Evolutionary conservation across 35 echinoderm and acorn worm species (phyloP).

Genomic region (Ptychodera flava): DNA sequence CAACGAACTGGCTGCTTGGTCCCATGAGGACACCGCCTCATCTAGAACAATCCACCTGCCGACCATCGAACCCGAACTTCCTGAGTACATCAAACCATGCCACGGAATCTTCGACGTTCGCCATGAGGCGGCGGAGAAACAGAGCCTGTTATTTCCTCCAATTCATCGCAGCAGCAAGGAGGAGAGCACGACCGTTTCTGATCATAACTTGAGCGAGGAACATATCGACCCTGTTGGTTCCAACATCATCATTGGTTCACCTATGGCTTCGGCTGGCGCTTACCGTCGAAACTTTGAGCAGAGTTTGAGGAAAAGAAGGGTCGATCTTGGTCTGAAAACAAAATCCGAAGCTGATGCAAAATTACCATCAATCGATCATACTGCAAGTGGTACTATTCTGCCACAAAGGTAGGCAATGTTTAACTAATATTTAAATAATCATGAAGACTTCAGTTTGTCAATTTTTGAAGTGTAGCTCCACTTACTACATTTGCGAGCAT

Average conservation of each 20-base stretch:
- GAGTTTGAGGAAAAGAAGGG: background rate
- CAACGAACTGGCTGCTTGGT: background rate
- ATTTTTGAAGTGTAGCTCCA: too few relatives aligned
- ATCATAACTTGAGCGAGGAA: background rate
- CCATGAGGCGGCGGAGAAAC: background rate
- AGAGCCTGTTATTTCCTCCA: background rate
- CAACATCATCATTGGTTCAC: background rate
- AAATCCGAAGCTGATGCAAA: too few relatives aligned
- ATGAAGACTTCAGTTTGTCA: too few relatives aligned
- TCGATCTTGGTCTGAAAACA: too few relatives aligned
- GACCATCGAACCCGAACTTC: background rate
- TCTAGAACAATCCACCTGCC: background rate
- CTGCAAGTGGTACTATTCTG: too few relatives aligned
- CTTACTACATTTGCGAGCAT: too few relatives aligned
- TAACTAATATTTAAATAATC: too few relatives aligned
- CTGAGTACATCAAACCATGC: background rate
- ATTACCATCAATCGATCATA: too few relatives aligned
- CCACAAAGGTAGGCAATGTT: too few relatives aligned
- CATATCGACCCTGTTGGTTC: background rate
- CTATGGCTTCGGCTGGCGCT: background rate
- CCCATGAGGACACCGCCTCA: background rate
- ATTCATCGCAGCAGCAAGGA: background rate
- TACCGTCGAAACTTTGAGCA: background rate
- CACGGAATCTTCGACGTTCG: background rate
- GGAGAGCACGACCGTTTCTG: background rate